Percentiles rank a stretch among this genome's conserved stretches.
These are phyloP conservation scores for Tauraco hartlaubi DNA, from an alignment of 2,797 vertebrate genomes.

Conservation along the genomic window DNA sequence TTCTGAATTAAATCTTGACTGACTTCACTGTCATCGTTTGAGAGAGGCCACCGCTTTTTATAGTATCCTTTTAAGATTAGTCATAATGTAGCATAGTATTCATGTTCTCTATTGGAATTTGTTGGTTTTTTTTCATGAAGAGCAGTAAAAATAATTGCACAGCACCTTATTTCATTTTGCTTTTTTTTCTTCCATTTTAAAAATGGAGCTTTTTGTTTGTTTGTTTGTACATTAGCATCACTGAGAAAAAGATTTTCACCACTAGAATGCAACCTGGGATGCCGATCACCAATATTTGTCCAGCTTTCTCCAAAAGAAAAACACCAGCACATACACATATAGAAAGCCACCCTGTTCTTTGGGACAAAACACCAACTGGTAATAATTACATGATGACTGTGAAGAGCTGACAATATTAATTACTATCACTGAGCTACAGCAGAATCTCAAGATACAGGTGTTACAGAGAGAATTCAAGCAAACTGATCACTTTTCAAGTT, in stretches of 20 bases:
- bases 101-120: neutral
- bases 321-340: neutral
- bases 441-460: neutral
- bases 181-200: neutral
- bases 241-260: neutral
- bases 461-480: neutral
- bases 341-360: neutral
- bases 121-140: neutral
- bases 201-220: neutral
- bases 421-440: neutral
- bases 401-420: neutral
- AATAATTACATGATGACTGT: neutral
- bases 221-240: neutral
- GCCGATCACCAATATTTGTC: constrained; percentile 7
- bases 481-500: neutral
- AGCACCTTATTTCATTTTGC: neutral
- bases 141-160: neutral
- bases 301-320: constrained; percentile 6
- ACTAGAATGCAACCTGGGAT: neutral
- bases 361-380: neutral
- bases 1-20: neutral
- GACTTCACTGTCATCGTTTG: neutral
- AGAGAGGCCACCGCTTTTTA: constrained; percentile 4
- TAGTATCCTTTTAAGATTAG: neutral
- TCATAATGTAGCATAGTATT: neutral